phyloP scores from a whole-genome alignment of 2,888 invertebrate species.

The Nomada ruficornis region DNA sequence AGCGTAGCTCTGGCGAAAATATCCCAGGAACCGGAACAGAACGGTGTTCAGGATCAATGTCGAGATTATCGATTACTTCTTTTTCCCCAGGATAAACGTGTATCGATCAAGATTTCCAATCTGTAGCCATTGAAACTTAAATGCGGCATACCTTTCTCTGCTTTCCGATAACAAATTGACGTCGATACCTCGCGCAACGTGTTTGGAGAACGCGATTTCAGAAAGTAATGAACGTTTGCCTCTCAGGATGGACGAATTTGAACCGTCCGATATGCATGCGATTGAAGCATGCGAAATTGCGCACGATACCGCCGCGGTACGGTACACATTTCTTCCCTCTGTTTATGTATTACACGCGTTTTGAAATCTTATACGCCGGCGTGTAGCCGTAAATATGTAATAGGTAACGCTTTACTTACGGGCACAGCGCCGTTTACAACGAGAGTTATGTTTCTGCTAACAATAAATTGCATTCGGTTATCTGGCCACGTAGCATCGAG shows the following conservation, averaged over 20 bases:
- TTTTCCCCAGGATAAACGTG: background rate
- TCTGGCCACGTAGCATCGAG: background rate
- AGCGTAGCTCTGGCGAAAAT: constrained; percentile 41
- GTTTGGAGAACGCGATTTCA: too few species aligned
- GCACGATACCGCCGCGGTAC: constrained; percentile 42
- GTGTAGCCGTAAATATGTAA: constrained; percentile 55
- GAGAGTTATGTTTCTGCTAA: constrained; percentile 38
- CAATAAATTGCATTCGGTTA: constrained; percentile 34
- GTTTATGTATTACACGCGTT: constrained; percentile 50
- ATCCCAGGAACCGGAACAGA: constrained; percentile 38
- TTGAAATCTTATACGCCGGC: constrained; percentile 54
- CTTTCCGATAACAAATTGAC: too few species aligned
- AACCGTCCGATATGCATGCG: background rate
- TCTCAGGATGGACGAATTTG: background rate
- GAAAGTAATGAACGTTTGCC: too few species aligned
- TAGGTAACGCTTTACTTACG: constrained; percentile 39
- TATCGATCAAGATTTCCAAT: too few species aligned
- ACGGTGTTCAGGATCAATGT: constrained; percentile 43
- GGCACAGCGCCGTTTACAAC: constrained; percentile 32
- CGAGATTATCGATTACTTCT: constrained; percentile 11
- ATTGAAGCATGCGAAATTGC: constrained; percentile 32
- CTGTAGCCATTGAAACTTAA: too few species aligned
- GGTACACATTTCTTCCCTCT: constrained; percentile 48
- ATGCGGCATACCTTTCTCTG: too few species aligned
- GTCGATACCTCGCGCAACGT: too few species aligned